Evolutionary conservation across 2,797 vertebrate species (phyloP).

Genomic region (Micrastur ruficollis): DNA sequence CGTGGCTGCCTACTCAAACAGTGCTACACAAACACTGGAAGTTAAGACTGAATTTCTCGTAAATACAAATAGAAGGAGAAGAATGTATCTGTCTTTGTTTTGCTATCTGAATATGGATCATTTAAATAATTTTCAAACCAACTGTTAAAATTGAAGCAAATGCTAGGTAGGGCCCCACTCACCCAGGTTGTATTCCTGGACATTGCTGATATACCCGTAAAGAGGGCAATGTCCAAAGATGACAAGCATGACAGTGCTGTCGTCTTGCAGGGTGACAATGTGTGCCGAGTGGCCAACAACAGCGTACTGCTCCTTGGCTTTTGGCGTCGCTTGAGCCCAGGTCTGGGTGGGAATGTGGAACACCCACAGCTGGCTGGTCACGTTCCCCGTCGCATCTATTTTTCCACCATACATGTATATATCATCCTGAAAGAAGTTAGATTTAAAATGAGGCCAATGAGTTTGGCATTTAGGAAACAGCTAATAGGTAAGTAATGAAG

Average conservation of each 20-base stretch:
- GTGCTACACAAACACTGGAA: too few species aligned
- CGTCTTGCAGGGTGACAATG: constrained; percentile 76
- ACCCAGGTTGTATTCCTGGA: constrained; percentile 94
- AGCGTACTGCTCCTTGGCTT: constrained; percentile 89
- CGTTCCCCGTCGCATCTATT: constrained; percentile 91
- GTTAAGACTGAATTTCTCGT: not conserved
- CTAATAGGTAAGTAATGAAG: accelerated
- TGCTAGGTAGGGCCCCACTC: constrained; percentile 3
- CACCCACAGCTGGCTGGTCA: constrained; percentile 92
- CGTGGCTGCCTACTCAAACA: not conserved
- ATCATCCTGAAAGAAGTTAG: constrained; percentile 77
- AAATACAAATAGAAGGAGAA: not conserved
- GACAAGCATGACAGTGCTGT: constrained; percentile 85
- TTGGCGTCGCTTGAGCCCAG: constrained; percentile 81
- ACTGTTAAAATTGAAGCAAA: not conserved
- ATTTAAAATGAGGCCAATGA: not conserved
- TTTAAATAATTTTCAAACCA: not conserved
- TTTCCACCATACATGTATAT: constrained; percentile 99
- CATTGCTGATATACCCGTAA: constrained; percentile 92
- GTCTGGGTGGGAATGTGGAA: constrained; percentile 89
- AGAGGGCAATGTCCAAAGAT: constrained; percentile 96
- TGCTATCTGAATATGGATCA: accelerated
- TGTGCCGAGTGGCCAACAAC: constrained; percentile 97
- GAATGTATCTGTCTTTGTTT: not conserved
- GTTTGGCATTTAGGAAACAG: not conserved